phyloP scores from a whole-genome alignment of 2,888 invertebrate genomes.

The Oeneis ivallda region DNA sequence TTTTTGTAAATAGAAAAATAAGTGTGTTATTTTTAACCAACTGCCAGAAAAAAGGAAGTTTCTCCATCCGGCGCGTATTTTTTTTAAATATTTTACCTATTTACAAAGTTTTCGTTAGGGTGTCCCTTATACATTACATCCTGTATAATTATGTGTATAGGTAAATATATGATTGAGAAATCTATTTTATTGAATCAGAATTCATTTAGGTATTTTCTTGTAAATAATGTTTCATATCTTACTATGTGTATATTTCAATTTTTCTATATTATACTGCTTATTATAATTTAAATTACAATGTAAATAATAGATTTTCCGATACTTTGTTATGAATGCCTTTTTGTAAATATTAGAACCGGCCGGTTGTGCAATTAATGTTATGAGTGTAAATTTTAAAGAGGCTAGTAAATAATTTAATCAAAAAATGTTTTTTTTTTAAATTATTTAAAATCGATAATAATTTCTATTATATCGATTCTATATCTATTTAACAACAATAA shows the following conservation, averaged over 20 bases:
- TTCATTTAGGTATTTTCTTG: too few relatives aligned
- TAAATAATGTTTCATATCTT: neutral
- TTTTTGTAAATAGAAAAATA: too few relatives aligned
- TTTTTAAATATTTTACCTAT: too few relatives aligned
- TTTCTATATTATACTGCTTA: too few relatives aligned
- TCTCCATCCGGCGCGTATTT: too few relatives aligned
- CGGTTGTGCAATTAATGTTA: slow-evolving; percentile 73
- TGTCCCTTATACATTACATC: too few relatives aligned
- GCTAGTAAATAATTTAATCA: neutral
- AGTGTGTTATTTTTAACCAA: neutral
- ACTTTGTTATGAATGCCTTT: slow-evolving; percentile 28
- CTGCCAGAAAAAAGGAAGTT: too few relatives aligned
- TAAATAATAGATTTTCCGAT: slow-evolving; percentile 11
- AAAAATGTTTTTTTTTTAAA: neutral
- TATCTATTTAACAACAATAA: too few relatives aligned
- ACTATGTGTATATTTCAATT: neutral
- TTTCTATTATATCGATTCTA: neutral
- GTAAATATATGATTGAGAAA: too few relatives aligned
- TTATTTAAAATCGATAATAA: neutral
- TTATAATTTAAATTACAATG: neutral
- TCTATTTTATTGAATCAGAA: too few relatives aligned
- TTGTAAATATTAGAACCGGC: slow-evolving; percentile 58
- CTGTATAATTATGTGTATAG: too few relatives aligned
- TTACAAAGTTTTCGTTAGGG: too few relatives aligned
- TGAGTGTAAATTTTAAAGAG: slow-evolving; percentile 24